phyloP scores from a whole-genome alignment of 2,888 invertebrate species.

The Zaprionus lineosus region DNA sequence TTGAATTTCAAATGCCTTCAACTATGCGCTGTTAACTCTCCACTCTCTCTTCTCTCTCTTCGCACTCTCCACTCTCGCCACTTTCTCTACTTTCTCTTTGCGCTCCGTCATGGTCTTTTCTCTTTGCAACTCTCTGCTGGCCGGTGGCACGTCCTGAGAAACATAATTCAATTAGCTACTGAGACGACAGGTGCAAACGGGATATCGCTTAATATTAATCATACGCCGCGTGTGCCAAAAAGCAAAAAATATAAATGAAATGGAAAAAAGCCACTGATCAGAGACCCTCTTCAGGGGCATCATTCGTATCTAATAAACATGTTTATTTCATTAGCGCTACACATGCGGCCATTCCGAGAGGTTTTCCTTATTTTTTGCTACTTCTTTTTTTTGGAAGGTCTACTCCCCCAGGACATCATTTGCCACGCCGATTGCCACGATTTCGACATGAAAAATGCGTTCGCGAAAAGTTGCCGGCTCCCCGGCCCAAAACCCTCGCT shows the following conservation, averaged over 20 bases:
- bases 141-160: conserved; percentile 66
- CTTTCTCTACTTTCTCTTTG: background rate
- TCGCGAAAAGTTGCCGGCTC: conserved; percentile 73
- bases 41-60: background rate
- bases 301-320: conserved; percentile 73
- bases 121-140: conserved; percentile 9
- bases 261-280: conserved; percentile 18
- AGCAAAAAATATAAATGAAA: conserved; percentile 5
- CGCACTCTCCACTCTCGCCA: too few relatives aligned
- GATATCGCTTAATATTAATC: conserved; percentile 68
- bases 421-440: conserved; percentile 66
- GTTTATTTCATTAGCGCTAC: conserved; percentile 74
- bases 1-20: conserved; percentile 66
- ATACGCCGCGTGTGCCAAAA: conserved; percentile 51
- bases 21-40: conserved; percentile 14
- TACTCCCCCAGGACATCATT: conserved; percentile 68
- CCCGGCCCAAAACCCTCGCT: conserved; percentile 38
- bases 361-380: conserved; percentile 4
- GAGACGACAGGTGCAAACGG: conserved; percentile 65
- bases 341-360: conserved; percentile 62
- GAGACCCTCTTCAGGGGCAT: conserved; percentile 41
- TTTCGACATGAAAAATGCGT: conserved; percentile 75
- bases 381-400: conserved; percentile 21
- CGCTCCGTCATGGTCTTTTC: too few relatives aligned
- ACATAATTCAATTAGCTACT: conserved; percentile 75